Conservation (phyloP, 2,797 vertebrate genomes). For the Pantherophis vulpinus region DNA sequence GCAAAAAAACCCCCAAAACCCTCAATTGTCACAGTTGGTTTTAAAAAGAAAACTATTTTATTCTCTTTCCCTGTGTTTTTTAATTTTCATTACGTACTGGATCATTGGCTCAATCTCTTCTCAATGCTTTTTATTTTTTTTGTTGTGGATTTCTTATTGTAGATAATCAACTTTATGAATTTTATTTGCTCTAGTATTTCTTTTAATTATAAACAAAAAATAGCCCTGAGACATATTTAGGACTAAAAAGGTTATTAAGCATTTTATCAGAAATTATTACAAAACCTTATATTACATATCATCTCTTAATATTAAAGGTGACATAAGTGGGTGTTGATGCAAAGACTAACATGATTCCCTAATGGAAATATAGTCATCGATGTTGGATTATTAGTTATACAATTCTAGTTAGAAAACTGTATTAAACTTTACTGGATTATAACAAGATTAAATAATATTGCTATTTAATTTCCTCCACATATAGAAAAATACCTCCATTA, state of each 20-base stretch:
- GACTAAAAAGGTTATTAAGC: background rate
- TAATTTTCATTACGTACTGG: background rate
- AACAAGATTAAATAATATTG: background rate
- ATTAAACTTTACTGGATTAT: background rate
- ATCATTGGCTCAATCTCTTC: background rate
- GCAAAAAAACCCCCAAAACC: no score
- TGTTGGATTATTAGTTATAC: background rate
- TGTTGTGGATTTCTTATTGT: background rate
- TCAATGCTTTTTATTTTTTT: background rate
- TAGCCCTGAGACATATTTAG: background rate
- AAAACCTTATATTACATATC: background rate
- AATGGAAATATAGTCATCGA: background rate
- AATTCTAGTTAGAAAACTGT: background rate
- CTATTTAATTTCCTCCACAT: background rate
- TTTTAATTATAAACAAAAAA: background rate
- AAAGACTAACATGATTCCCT: background rate
- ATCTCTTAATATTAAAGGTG: background rate
- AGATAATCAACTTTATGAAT: background rate
- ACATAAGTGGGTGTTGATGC: background rate
- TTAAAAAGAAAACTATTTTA: no score
- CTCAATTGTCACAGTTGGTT: no score
- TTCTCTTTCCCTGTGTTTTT: no score
- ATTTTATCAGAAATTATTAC: background rate
- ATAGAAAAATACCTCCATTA: background rate
- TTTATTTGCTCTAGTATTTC: background rate